Percentiles rank a stretch among this genome's conserved stretches.
Evolutionary conservation across 1,140 invertebrate species (phyloP).

Genomic region (Rhopalosiphum padi): DNA sequence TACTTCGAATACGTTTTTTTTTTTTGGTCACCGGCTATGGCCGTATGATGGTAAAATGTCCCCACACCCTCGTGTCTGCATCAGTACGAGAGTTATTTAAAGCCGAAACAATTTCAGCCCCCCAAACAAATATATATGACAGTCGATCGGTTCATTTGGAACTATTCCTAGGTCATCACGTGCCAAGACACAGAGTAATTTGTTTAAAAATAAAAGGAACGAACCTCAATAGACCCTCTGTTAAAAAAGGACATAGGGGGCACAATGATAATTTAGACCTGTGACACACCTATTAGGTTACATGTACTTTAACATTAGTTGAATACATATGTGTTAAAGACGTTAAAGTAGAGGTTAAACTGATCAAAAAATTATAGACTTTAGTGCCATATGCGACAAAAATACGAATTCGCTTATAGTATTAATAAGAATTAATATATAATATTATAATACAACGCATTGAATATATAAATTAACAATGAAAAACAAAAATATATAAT

Average conservation of each 20-base stretch:
- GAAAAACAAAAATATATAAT: not conserved
- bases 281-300: conserved; percentile 28
- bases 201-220: conserved; percentile 52
- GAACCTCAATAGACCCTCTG: conserved; percentile 44
- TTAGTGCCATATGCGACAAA: not conserved
- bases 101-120: conserved; percentile 53
- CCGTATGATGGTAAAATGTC: not conserved
- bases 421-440: not conserved
- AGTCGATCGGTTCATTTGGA: conserved; percentile 33
- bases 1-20: not conserved
- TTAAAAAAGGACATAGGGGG: conserved; percentile 26
- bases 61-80: conserved; percentile 38
- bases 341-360: too few species aligned
- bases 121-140: conserved; percentile 35
- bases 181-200: conserved; percentile 53
- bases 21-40: not conserved
- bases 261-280: not conserved
- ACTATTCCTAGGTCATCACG: conserved; percentile 48
- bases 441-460: not conserved
- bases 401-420: not conserved
- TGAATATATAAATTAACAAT: not conserved
- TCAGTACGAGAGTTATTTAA: conserved; percentile 20
- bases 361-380: not conserved
- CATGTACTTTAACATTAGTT: not conserved
- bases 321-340: not conserved